phyloP scores from a whole-genome alignment of 2,113 vertebrate genomes.

The Leptocoma aspasia region DNA sequence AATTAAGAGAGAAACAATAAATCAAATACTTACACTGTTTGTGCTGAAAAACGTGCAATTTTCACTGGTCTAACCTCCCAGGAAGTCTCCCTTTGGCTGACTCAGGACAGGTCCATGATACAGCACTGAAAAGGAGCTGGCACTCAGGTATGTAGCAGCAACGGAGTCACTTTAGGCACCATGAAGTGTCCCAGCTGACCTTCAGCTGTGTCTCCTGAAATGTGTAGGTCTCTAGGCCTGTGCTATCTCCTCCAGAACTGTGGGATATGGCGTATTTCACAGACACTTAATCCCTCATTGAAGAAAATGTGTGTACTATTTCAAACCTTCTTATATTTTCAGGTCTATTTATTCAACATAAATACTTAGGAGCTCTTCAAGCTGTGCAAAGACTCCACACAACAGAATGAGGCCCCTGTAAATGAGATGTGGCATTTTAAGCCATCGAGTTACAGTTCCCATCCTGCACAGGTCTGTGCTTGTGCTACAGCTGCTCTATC shows the following conservation, averaged over 20 bases:
- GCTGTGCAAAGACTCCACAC: neutral
- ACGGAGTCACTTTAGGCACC: neutral
- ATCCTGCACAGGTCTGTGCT: neutral
- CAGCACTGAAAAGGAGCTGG: neutral
- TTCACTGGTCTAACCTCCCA: neutral
- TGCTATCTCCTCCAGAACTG: neutral
- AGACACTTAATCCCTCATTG: neutral
- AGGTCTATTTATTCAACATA: neutral
- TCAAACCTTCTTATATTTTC: neutral
- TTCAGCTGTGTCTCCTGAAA: neutral
- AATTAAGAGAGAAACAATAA: neutral
- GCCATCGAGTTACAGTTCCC: neutral
- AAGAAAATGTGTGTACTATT: fast-evolving
- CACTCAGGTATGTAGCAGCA: neutral
- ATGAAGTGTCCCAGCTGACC: neutral
- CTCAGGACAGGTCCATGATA: neutral
- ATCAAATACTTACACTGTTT: neutral
- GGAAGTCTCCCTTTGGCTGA: neutral
- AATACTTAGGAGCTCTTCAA: neutral
- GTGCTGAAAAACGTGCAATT: neutral
- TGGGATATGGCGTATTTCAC: neutral
- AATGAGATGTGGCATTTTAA: neutral
- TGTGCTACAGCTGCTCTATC: neutral
- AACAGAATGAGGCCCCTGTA: neutral
- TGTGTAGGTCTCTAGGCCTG: neutral